A percentile compares a stretch with the other conserved stretches of the same genome.
phyloP scores from a whole-genome alignment of 1,140 invertebrate genomes.

The Venustaconcha ellipsiformis region DNA sequence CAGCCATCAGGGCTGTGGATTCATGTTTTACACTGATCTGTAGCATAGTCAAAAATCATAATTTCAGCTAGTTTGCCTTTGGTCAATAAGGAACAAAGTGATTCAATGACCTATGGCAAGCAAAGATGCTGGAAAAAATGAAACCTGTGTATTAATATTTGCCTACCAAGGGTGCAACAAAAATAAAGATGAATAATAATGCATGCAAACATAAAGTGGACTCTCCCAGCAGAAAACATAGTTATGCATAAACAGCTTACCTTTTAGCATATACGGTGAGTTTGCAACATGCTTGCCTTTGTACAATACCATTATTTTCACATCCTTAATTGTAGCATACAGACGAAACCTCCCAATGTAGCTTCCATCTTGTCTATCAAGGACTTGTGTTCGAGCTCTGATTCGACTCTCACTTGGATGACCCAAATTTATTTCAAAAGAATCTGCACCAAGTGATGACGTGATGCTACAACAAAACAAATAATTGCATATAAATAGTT shows the following conservation, averaged over 20 bases:
- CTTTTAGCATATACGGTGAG: constrained; percentile 78
- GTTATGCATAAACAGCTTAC: constrained; percentile 66
- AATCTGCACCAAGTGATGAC: constrained; percentile 56
- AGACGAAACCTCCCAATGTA: constrained; percentile 88
- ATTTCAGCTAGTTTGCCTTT: too few relatives aligned
- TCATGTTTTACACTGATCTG: too few relatives aligned
- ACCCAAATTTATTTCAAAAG: constrained; percentile 45
- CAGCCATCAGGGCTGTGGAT: too few relatives aligned
- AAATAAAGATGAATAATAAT: neutral
- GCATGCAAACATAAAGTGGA: too few relatives aligned
- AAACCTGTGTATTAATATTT: constrained; percentile 8
- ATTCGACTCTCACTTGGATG: constrained; percentile 31
- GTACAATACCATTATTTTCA: constrained; percentile 80
- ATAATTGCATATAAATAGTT: constrained; percentile 57
- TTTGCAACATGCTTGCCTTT: constrained; percentile 77
- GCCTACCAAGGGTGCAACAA: neutral
- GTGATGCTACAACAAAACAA: constrained; percentile 58
- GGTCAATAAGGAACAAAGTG: too few relatives aligned
- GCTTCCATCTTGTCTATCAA: constrained; percentile 87
- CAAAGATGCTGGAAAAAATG: constrained; percentile 10
- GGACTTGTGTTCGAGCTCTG: constrained; percentile 74
- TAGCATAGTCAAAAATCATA: too few relatives aligned
- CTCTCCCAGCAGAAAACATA: neutral
- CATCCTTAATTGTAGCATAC: constrained; percentile 79
- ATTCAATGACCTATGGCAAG: too few relatives aligned